A percentile compares a stretch with the other conserved stretches of the same genome.
These are phyloP conservation scores for Thamnophis elegans DNA, from an alignment of 2,797 vertebrate species.

Conservation along the genomic window DNA sequence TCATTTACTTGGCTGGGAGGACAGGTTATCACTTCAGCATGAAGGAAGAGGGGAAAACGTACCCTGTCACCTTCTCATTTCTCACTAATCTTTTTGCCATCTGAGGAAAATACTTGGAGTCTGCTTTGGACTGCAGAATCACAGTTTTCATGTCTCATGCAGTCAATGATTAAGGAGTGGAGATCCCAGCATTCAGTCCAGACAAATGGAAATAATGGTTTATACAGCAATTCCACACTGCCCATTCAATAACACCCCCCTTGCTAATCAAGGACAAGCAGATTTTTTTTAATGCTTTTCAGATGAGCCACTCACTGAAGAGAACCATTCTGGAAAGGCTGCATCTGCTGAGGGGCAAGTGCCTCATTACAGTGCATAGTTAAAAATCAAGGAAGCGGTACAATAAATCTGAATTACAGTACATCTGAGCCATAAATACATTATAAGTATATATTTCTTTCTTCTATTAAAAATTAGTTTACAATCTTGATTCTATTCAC, in stretches of 20 bases:
- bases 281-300: background rate
- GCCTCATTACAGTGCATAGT: slow-evolving; percentile 98
- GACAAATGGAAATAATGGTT: slow-evolving; percentile 58
- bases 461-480: slow-evolving; percentile 82
- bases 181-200: background rate
- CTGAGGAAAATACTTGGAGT: background rate
- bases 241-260: background rate
- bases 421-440: slow-evolving; percentile 83
- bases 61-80: background rate
- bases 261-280: background rate
- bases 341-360: slow-evolving; percentile 75
- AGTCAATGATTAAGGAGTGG: background rate
- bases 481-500: slow-evolving; percentile 84
- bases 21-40: background rate
- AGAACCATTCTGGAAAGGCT: slow-evolving; percentile 53
- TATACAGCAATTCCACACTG: background rate
- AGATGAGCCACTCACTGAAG: slow-evolving; percentile 2
- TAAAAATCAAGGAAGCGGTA: slow-evolving; percentile 96
- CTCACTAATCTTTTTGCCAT: background rate
- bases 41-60: background rate
- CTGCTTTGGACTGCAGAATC: background rate
- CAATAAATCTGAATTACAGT: slow-evolving; percentile 85
- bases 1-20: background rate
- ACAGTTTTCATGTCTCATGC: slow-evolving; percentile 2
- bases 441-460: slow-evolving; percentile 80